A percentile compares a stretch with the other conserved stretches of the same genome.
Evolutionary conservation across 2,888 invertebrate genomes (phyloP).

Genomic region (Tetragonula carbonaria): DNA sequence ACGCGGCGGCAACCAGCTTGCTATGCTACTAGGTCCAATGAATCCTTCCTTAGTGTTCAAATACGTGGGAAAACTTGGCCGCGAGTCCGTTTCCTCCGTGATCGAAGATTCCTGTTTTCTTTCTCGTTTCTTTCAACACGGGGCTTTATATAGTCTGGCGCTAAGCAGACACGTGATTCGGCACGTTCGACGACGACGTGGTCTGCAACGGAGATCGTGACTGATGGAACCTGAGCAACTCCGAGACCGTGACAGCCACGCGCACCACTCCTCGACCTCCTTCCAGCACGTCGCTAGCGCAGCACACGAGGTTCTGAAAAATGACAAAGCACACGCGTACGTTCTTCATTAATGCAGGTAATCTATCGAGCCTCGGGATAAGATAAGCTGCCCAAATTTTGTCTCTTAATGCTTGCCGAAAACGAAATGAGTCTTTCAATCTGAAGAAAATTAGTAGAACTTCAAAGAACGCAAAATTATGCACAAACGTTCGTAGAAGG

Average conservation of each 20-base stretch:
- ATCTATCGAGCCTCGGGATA: not conserved
- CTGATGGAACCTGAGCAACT: slow-evolving; percentile 90
- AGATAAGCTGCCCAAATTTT: too few species aligned
- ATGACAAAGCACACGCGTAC: slow-evolving; percentile 8
- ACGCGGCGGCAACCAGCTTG: not conserved
- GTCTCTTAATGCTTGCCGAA: too few species aligned
- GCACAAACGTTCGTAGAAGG: too few species aligned
- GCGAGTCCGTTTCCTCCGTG: not conserved
- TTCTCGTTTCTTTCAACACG: not conserved
- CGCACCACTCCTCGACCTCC: slow-evolving; percentile 95
- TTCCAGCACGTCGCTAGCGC: slow-evolving; percentile 96
- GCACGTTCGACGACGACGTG: slow-evolving; percentile 66
- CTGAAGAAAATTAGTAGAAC: too few species aligned
- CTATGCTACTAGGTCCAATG: not conserved
- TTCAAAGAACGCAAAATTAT: too few species aligned
- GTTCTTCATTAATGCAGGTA: slow-evolving; percentile 20
- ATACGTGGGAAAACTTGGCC: not conserved
- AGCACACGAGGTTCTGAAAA: slow-evolving; percentile 94
- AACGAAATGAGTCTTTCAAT: too few species aligned
- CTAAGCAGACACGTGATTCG: slow-evolving; percentile 79
- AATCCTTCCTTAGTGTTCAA: not conserved
- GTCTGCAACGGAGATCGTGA: slow-evolving; percentile 82
- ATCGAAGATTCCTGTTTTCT: not conserved
- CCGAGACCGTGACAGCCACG: slow-evolving; percentile 94
- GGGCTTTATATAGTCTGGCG: slow-evolving; percentile 71